A percentile compares a stretch with the other conserved stretches of the same genome.
phyloP scores from a whole-genome alignment of 2,888 invertebrate genomes.

The Bugula neritina region DNA sequence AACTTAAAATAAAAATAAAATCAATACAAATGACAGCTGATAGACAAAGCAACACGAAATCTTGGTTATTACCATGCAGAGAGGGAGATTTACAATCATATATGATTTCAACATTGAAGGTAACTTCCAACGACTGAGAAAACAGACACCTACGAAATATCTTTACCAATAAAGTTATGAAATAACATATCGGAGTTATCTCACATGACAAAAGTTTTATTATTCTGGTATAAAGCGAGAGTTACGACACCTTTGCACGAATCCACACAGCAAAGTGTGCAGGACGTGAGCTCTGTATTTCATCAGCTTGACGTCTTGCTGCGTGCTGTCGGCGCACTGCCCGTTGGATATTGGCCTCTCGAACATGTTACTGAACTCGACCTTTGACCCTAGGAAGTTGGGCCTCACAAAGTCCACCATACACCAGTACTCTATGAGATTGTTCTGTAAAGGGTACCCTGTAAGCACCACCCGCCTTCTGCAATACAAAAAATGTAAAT shows the following conservation, averaged over 20 bases:
- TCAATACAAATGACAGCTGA: too few relatives aligned
- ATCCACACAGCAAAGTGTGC: slow-evolving; percentile 86
- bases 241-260: slow-evolving; percentile 77
- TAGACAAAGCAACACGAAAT: too few relatives aligned
- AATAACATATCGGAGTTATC: too few relatives aligned
- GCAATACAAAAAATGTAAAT: slow-evolving; percentile 27
- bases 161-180: too few relatives aligned
- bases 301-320: slow-evolving; percentile 87
- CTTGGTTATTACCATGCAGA: too few relatives aligned
- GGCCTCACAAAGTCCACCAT: slow-evolving; percentile 99
- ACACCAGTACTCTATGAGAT: slow-evolving; percentile 83
- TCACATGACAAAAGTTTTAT: too few relatives aligned
- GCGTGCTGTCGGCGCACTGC: slow-evolving; percentile 93
- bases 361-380: slow-evolving; percentile 97
- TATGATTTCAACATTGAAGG: too few relatives aligned
- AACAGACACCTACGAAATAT: too few relatives aligned
- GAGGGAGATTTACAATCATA: too few relatives aligned
- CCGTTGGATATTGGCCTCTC: slow-evolving; percentile 97
- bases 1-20: too few relatives aligned
- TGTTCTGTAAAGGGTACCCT: slow-evolving; percentile 96
- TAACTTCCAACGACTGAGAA: too few relatives aligned
- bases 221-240: too few relatives aligned
- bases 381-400: slow-evolving; percentile 90
- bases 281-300: slow-evolving; percentile 89
- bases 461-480: slow-evolving; percentile 88